phyloP scores from a whole-genome alignment of 2,113 vertebrate genomes.

The Corydoras sp. region DNA sequence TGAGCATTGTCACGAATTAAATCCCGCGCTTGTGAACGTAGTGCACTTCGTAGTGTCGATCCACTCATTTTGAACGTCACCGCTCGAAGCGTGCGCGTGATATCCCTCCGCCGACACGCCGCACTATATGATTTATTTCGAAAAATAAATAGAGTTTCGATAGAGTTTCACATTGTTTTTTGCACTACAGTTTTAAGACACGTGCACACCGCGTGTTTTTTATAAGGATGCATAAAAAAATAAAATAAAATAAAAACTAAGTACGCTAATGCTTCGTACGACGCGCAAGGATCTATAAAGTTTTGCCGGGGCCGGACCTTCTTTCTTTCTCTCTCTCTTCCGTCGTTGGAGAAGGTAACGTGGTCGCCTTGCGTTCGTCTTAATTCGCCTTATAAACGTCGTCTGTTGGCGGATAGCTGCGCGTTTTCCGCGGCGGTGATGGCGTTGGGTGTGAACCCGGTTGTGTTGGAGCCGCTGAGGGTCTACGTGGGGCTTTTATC shows the following conservation, averaged over 20 bases:
- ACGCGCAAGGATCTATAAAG: constrained; percentile 52
- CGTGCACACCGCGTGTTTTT: neutral
- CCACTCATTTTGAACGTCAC: neutral
- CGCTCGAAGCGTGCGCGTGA: too few relatives aligned
- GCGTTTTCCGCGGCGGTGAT: neutral
- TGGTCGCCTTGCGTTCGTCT: constrained; percentile 52
- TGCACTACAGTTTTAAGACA: too few relatives aligned
- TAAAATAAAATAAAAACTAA: too few relatives aligned
- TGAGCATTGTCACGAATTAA: neutral
- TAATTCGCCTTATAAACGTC: constrained; percentile 12
- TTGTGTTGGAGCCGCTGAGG: neutral
- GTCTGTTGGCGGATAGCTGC: constrained; percentile 2
- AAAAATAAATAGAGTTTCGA: too few relatives aligned
- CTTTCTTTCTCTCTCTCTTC: constrained; percentile 61
- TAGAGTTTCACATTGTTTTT: too few relatives aligned
- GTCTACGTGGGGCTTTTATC: neutral
- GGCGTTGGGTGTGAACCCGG: neutral
- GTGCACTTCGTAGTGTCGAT: neutral
- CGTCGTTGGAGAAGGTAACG: constrained; percentile 68
- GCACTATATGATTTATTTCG: constrained; percentile 13
- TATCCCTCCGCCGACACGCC: constrained; percentile 23
- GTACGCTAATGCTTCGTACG: neutral
- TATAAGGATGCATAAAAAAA: neutral
- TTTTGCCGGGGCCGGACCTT: constrained; percentile 51
- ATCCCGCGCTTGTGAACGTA: neutral